Evolutionary conservation across 2,797 vertebrate species (phyloP).

Genomic region (Ceryle rudis): DNA sequence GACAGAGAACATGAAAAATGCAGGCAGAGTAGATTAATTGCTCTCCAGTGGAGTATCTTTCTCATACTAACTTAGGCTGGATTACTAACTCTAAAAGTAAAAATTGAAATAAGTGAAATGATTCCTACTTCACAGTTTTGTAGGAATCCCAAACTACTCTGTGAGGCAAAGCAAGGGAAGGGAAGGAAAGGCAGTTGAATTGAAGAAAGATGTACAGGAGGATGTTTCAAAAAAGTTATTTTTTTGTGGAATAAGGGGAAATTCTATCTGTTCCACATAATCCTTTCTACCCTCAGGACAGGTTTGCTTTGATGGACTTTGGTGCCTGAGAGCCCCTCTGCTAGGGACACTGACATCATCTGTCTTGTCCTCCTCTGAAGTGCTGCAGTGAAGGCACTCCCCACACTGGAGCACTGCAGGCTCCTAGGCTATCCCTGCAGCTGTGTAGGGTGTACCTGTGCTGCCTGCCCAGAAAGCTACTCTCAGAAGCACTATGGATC

Average conservation of each 20-base stretch:
- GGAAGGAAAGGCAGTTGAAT: neutral
- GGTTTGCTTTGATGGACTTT: neutral
- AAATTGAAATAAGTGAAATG: neutral
- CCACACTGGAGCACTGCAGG: neutral
- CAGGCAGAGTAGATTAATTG: neutral
- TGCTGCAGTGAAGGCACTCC: neutral
- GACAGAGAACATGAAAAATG: neutral
- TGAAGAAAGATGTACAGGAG: neutral
- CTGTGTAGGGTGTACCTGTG: no score
- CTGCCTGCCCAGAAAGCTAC: no score
- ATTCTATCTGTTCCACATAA: neutral
- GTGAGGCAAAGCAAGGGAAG: neutral
- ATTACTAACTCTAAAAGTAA: neutral
- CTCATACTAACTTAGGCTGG: neutral
- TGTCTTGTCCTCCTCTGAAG: fast-evolving
- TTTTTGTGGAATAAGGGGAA: neutral
- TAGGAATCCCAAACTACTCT: neutral
- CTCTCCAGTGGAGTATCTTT: neutral
- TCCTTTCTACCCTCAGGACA: neutral
- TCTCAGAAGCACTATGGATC: neutral
- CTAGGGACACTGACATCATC: neutral
- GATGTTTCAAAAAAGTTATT: neutral
- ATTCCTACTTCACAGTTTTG: neutral
- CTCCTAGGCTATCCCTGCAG: neutral
- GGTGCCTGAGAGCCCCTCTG: neutral